Evolutionary conservation across 2,797 vertebrate genomes (phyloP), one percentile per base, ranked within the genome.

Genomic region (Chiloscyllium punctatum): DNA sequence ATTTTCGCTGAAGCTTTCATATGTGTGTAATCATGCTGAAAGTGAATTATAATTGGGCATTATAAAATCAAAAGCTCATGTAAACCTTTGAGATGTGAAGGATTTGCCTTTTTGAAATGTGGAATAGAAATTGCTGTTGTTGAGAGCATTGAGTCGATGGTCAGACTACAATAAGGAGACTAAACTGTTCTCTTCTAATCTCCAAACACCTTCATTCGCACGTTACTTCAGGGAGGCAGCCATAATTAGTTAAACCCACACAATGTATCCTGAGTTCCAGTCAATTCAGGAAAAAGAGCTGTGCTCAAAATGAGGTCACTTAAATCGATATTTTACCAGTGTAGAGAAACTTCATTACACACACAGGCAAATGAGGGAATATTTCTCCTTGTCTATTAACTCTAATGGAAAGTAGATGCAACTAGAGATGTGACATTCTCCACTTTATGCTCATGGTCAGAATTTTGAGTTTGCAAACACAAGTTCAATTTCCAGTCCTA

Each of bases 31-130:
- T 37, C 57, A 68, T 53, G 62, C 48, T 68, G 90, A 66, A 94
- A 94, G 90, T 37, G 66, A 69, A 94, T 94, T 37, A 94, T 94
- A 94, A 94, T 94, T 94, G 62, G 90, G 42, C n/a, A n/a, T 25
- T 69, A 77, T 77, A 94, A 94, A 68, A 69, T 69, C 62, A 69
- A 8, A 66, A n/a, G 62, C n/a, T 42, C 66, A 94, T 69, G 25
- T 37, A n/a, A 69, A 66, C 62, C 69, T 37, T 37, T 16, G 37
- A 66, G 66, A 69, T 4, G 33, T 69, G 66, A 11, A 69, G 33
- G 62, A 69, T 94, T 69, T 69, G 33, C 88, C 88, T 91, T 91
- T 66, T 57, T 66, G 33, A 94, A 94, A 94, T 94, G 62, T 66
- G 37, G 21, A 94, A 53, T 51, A 27, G 86, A 68, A 94, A 94